Conservation (phyloP, 2,113 vertebrate genomes). For the Elachura formosa region DNA sequence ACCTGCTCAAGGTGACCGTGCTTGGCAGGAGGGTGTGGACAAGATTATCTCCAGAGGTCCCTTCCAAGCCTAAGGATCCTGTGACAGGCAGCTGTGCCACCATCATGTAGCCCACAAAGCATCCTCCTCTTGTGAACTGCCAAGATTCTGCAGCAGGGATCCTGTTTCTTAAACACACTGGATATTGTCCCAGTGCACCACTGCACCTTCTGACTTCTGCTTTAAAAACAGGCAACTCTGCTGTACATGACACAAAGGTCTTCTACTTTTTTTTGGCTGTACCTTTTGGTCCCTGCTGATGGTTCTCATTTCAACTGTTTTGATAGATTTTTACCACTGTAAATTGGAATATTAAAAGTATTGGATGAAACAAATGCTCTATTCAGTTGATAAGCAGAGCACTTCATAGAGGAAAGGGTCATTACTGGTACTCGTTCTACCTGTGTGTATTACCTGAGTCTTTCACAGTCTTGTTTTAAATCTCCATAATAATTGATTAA, state of each 20-base stretch:
- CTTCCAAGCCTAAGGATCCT: not conserved
- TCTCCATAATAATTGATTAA: not conserved
- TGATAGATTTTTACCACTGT: not conserved
- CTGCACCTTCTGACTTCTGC: not conserved
- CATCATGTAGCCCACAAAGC: fast-evolving
- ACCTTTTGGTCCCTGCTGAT: not conserved
- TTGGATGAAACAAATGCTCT: not conserved
- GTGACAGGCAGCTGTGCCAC: not conserved
- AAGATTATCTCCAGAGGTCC: no score
- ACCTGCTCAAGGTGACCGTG: not conserved
- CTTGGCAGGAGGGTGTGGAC: not conserved
- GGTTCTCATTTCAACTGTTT: not conserved
- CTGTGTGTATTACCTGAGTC: not conserved
- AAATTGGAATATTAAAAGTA: not conserved
- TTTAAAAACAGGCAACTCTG: not conserved
- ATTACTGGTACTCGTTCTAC: not conserved
- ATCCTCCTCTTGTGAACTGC: fast-evolving
- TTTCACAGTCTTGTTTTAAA: not conserved
- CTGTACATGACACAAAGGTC: fast-evolving
- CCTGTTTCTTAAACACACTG: not conserved
- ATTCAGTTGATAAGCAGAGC: not conserved
- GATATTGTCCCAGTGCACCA: not conserved
- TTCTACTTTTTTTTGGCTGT: not conserved
- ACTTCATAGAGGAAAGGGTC: not conserved
- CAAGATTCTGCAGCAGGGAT: not conserved